phyloP scores from a whole-genome alignment of 2,797 vertebrate species.

The Falco berigora region DNA sequence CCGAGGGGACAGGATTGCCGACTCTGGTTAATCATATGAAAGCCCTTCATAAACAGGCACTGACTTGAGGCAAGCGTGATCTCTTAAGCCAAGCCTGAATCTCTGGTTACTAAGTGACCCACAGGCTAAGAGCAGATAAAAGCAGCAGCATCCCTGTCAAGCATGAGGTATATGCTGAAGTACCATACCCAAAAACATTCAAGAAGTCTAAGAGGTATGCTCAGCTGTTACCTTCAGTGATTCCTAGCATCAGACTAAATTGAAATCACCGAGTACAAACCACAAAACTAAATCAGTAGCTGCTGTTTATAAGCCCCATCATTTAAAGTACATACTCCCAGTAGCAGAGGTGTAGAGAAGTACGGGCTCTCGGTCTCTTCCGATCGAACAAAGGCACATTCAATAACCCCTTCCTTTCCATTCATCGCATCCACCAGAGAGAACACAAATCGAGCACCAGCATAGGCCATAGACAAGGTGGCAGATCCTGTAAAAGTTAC shows the following conservation, averaged over 20 bases:
- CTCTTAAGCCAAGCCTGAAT: not conserved
- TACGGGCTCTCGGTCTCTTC: constrained; percentile 93
- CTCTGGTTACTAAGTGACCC: not conserved
- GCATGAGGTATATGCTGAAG: not conserved
- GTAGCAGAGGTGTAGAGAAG: constrained; percentile 93
- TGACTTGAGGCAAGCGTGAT: not conserved
- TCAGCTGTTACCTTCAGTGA: not conserved
- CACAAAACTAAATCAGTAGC: not conserved
- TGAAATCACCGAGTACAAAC: not conserved
- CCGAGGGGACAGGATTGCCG: not conserved
- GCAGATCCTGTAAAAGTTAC: constrained; percentile 81
- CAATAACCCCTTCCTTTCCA: constrained; percentile 92
- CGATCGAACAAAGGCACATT: constrained; percentile 89
- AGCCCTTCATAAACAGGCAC: not conserved
- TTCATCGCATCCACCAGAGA: constrained; percentile 94
- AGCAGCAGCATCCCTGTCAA: not conserved
- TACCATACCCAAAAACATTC: not conserved
- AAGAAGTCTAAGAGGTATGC: not conserved
- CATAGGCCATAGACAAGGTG: constrained; percentile 96
- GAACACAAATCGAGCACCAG: constrained; percentile 94
- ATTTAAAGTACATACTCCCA: constrained; percentile 76
- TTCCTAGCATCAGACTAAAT: not conserved
- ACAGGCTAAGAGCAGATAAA: not conserved
- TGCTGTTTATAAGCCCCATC: not conserved
- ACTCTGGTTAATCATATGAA: not conserved